These are phyloP conservation scores for Scleropages formosus DNA, from an alignment of 2,797 vertebrate genomes.

Conservation along the genomic window DNA sequence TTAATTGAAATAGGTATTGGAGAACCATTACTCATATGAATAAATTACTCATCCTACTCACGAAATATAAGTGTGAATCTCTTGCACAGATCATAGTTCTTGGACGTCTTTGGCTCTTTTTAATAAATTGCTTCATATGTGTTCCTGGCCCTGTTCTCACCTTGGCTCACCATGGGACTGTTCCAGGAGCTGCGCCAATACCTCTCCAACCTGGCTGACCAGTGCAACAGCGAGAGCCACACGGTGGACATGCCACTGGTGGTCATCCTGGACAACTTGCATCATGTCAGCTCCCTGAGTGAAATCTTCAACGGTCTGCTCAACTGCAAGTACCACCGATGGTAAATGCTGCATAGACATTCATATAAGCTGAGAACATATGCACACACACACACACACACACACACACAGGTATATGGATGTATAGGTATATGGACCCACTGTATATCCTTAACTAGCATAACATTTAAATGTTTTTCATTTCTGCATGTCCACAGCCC, in stretches of 20 bases:
- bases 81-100: too few relatives aligned
- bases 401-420: too few relatives aligned
- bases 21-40: too few relatives aligned
- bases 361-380: too few relatives aligned
- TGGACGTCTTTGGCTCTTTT: too few relatives aligned
- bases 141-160: background rate
- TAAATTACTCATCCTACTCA: too few relatives aligned
- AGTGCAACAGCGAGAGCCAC: slow-evolving; percentile 77
- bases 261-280: slow-evolving; percentile 94
- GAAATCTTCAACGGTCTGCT: slow-evolving; percentile 96
- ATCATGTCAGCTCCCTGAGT: slow-evolving; percentile 90
- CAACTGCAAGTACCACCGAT: slow-evolving; percentile 88
- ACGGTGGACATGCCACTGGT: slow-evolving; percentile 85
- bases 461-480: background rate
- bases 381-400: too few relatives aligned
- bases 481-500: slow-evolving; percentile 66
- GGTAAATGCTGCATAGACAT: slow-evolving; percentile 60
- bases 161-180: background rate
- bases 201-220: slow-evolving; percentile 88
- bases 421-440: too few relatives aligned
- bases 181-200: slow-evolving; percentile 90
- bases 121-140: too few relatives aligned
- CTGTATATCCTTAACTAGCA: too few relatives aligned
- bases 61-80: too few relatives aligned
- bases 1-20: too few relatives aligned